Percentiles rank a stretch among this genome's conserved stretches.
Evolutionary conservation across 2,797 vertebrate species (phyloP).

Genomic region (Manis pentadactyla): DNA sequence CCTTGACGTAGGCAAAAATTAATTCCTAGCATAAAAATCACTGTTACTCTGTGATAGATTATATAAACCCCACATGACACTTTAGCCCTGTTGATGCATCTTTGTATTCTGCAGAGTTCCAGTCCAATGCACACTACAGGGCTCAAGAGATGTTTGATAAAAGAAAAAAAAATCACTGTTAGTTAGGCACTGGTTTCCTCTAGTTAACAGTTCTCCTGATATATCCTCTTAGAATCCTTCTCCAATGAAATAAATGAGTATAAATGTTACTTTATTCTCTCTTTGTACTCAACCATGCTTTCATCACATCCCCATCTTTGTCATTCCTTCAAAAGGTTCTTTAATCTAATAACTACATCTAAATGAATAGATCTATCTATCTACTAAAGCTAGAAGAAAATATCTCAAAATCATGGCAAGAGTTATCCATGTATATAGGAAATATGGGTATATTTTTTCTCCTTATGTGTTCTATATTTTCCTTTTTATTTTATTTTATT

Average conservation of each 20-base stretch:
- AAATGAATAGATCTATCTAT: not conserved
- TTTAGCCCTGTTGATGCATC: not conserved
- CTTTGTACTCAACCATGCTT: not conserved
- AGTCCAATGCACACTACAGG: not conserved
- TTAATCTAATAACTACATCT: not conserved
- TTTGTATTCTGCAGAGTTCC: not conserved
- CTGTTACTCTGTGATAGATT: not conserved
- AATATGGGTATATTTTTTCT: not conserved
- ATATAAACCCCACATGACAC: not conserved
- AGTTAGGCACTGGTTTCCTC: not conserved
- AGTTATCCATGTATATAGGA: not conserved
- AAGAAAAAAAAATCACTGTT: not conserved
- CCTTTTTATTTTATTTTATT: not conserved
- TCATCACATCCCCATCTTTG: not conserved
- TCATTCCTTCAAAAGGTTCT: not conserved
- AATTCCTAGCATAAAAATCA: not conserved
- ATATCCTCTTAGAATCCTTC: not conserved
- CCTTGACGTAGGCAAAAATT: not conserved
- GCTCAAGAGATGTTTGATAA: constrained; percentile 44
- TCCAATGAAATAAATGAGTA: not conserved
- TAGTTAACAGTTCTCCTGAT: not conserved
- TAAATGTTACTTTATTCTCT: not conserved
- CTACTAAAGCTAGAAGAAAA: not conserved
- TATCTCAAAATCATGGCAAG: not conserved
- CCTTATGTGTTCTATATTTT: not conserved